phyloP scores from a whole-genome alignment of 1,140 invertebrate species.

The Rhizoglyphus robini region DNA sequence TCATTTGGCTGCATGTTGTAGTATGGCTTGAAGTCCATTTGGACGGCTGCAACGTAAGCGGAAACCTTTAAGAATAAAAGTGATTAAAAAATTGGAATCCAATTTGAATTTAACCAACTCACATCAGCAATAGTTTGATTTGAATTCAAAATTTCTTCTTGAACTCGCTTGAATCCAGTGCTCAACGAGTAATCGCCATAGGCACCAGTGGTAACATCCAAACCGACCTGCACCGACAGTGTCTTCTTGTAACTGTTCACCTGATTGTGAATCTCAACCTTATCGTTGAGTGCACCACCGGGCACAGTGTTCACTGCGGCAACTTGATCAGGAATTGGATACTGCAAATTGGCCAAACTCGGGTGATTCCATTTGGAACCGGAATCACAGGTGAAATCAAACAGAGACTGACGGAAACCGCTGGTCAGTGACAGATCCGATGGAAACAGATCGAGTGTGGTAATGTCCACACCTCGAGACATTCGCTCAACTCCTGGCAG shows the following conservation, averaged over 20 bases:
- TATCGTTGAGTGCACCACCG: neutral
- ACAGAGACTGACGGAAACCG: slow-evolving; percentile 1
- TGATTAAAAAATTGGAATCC: neutral
- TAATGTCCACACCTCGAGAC: slow-evolving; percentile 3
- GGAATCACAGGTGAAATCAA: neutral
- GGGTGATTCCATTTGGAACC: neutral
- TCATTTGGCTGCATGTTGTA: neutral
- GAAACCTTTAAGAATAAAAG: too few relatives aligned
- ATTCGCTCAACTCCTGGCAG: neutral
- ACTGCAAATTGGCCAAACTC: neutral
- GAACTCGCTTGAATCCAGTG: neutral
- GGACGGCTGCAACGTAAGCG: neutral
- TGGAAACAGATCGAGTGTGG: neutral
- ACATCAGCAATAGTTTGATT: neutral
- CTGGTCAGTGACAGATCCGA: neutral
- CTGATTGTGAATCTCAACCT: neutral
- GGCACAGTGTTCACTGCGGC: neutral
- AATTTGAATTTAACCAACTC: neutral
- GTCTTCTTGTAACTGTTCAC: neutral
- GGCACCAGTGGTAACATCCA: neutral
- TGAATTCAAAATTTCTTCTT: neutral
- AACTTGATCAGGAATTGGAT: neutral
- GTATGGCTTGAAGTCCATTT: slow-evolving; percentile 1
- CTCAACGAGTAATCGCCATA: neutral
- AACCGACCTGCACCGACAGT: neutral